These are phyloP conservation scores for Schrankia costaestrigalis DNA, from an alignment of 2,888 invertebrate species.

Conservation along the genomic window DNA sequence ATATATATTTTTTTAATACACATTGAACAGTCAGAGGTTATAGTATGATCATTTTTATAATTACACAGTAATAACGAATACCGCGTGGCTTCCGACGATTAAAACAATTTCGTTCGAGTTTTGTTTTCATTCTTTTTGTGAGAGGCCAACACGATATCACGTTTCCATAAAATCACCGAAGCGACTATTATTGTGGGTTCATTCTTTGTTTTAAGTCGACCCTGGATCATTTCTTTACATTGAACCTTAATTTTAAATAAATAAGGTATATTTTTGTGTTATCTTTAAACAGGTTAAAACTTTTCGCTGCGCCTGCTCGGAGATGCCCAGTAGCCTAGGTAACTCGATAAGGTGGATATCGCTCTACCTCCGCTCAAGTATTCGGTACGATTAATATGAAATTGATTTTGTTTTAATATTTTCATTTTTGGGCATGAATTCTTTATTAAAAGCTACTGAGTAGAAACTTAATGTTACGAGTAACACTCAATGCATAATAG, in stretches of 20 bases:
- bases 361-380: conserved; percentile 73
- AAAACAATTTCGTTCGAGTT: conserved; percentile 77
- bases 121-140: conserved; percentile 72
- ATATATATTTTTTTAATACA: background rate
- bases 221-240: conserved; percentile 15
- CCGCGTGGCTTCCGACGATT: conserved; percentile 72
- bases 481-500: too few species aligned
- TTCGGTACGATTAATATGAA: conserved; percentile 76
- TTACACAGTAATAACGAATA: conserved; percentile 49
- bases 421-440: conserved; percentile 44
- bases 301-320: conserved; percentile 31
- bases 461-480: conserved; percentile 31
- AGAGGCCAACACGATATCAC: conserved; percentile 76
- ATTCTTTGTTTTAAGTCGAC: conserved; percentile 54
- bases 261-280: conserved; percentile 28
- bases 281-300: conserved; percentile 28
- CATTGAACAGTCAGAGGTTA: conserved; percentile 7
- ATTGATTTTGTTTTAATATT: conserved; percentile 68
- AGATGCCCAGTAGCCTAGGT: conserved; percentile 80
- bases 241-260: conserved; percentile 21
- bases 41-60: conserved; percentile 33
- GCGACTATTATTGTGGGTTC: conserved; percentile 69
- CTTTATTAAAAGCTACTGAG: conserved; percentile 29
- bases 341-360: conserved; percentile 77
- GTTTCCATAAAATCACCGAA: conserved; percentile 79